phyloP scores from a whole-genome alignment of 1,140 invertebrate species.

The Oedothorax gibbosus region DNA sequence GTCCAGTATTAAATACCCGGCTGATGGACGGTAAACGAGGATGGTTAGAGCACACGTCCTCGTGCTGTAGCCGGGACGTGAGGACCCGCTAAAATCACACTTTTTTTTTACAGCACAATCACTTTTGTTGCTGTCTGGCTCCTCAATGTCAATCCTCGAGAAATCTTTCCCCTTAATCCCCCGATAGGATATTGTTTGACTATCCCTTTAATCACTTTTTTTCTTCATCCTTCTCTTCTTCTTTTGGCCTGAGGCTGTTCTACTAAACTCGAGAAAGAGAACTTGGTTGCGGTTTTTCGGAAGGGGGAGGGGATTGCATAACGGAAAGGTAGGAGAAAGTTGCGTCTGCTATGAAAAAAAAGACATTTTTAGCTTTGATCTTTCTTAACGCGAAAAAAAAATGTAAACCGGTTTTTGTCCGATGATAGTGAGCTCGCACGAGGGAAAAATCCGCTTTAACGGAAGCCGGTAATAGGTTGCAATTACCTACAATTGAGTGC shows the following conservation, averaged over 20 bases:
- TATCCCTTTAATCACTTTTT: slow-evolving; percentile 1
- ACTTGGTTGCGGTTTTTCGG: background rate
- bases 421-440: background rate
- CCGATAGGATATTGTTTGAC: slow-evolving; percentile 8
- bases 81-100: slow-evolving; percentile 19
- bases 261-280: no score
- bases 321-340: background rate
- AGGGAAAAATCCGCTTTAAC: slow-evolving; percentile 29
- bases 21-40: slow-evolving; percentile 53
- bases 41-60: slow-evolving; percentile 3
- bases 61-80: slow-evolving; percentile 26
- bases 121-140: slow-evolving; percentile 1
- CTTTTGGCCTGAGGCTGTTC: slow-evolving; percentile 8
- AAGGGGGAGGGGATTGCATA: slow-evolving; percentile 8
- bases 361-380: slow-evolving; percentile 14
- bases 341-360: slow-evolving; percentile 8
- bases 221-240: slow-evolving; percentile 27
- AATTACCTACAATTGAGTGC: slow-evolving; percentile 49
- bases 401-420: slow-evolving; percentile 16
- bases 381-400: background rate
- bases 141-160: slow-evolving; percentile 24
- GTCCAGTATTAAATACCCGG: slow-evolving; percentile 49
- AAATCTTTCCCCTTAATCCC: slow-evolving; percentile 43
- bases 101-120: background rate
- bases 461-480: slow-evolving; percentile 42